Conservation (phyloP, 1,140 invertebrate genomes). For the Adoxophyes honmai region DNA sequence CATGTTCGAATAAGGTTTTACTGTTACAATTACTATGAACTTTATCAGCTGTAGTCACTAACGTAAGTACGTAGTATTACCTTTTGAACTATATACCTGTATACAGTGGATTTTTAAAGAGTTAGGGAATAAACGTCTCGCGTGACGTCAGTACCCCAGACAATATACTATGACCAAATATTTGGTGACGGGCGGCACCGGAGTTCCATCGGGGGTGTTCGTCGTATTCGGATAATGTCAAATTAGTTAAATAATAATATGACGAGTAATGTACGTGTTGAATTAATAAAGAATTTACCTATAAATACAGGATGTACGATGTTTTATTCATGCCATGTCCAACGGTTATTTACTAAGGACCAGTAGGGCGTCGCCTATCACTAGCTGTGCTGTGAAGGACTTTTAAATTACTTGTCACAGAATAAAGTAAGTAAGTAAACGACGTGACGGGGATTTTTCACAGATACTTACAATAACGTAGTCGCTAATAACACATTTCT, state of each 20-base stretch:
- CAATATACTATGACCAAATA: conserved; percentile 58
- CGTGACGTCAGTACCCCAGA: conserved; percentile 34
- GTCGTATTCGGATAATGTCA: conserved; percentile 43
- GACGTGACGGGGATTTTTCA: too few relatives aligned
- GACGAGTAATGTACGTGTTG: conserved; percentile 37
- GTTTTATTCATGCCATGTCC: conserved; percentile 9
- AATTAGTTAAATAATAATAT: conserved; percentile 34
- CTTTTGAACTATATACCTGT: conserved; percentile 16
- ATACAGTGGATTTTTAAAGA: conserved; percentile 25
- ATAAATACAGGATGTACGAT: conserved; percentile 32
- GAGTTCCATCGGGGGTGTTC: conserved; percentile 33
- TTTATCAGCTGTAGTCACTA: conserved; percentile 20
- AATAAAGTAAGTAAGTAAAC: too few relatives aligned
- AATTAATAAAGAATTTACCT: conserved; percentile 54
- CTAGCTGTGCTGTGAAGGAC: too few relatives aligned
- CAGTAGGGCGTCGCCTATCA: too few relatives aligned
- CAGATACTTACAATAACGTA: too few relatives aligned
- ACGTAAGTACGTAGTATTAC: conserved; percentile 18
- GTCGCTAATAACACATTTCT: too few relatives aligned
- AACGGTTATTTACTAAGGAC: too few relatives aligned
- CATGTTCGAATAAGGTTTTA: conserved; percentile 27
- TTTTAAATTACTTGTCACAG: too few relatives aligned
- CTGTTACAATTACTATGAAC: conserved; percentile 19
- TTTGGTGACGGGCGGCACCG: conserved; percentile 44
- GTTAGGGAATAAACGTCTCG: conserved; percentile 23